Evolutionary conservation across 2,797 vertebrate genomes (phyloP).

Genomic region (Sciaenops ocellatus): DNA sequence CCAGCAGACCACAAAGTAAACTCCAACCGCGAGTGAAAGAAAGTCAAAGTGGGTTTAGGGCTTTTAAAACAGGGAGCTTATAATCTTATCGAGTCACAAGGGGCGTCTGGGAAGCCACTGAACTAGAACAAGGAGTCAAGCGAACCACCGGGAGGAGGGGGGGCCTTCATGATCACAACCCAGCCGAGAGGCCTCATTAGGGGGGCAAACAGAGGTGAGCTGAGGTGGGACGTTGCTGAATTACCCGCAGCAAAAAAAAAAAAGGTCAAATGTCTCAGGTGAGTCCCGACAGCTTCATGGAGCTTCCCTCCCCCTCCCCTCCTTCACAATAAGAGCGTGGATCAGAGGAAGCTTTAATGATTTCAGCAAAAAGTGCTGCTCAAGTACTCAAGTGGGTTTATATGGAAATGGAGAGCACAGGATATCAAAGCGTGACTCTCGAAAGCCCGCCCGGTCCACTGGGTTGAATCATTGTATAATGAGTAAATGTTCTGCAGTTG

Average conservation of each 20-base stretch:
- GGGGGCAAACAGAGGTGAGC: constrained; percentile 44
- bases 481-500: constrained; percentile 41
- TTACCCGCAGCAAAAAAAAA: constrained; percentile 16
- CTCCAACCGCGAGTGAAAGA: constrained; percentile 23
- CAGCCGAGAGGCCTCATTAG: constrained; percentile 48
- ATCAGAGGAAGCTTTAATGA: constrained; percentile 48
- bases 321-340: constrained; percentile 23
- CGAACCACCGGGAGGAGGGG: constrained; percentile 34
- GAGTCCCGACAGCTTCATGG: constrained; percentile 33
- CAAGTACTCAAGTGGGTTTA: constrained; percentile 43
- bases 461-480: constrained; percentile 48
- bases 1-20: constrained; percentile 58
- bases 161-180: constrained; percentile 33
- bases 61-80: constrained; percentile 59
- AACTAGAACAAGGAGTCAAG: constrained; percentile 65
- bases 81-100: constrained; percentile 72
- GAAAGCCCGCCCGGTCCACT: constrained; percentile 14
- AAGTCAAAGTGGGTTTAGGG: constrained; percentile 40
- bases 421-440: constrained; percentile 54
- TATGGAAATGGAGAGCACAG: constrained; percentile 42
- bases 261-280: constrained; percentile 69
- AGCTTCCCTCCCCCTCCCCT: not conserved
- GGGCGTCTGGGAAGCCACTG: constrained; percentile 67
- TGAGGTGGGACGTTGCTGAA: constrained; percentile 45
- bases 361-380: constrained; percentile 45